phyloP scores from a whole-genome alignment of 1,140 invertebrate genomes.

The Diorhabda elongata region DNA sequence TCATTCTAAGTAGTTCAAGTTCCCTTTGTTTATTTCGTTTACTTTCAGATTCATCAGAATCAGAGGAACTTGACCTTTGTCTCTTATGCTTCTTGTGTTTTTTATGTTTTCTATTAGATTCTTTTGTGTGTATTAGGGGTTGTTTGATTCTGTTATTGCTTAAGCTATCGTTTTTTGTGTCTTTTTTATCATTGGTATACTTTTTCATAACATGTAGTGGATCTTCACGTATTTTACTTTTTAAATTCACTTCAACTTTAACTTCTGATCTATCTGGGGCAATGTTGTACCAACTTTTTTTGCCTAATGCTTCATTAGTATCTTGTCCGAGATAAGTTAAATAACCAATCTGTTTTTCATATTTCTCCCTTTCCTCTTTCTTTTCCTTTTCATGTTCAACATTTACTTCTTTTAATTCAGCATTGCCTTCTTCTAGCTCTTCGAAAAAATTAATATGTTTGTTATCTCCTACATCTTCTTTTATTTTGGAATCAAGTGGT shows the following conservation, averaged over 20 bases:
- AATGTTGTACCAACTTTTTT: constrained; percentile 78
- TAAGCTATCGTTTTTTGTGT: not conserved
- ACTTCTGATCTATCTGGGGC: constrained; percentile 54
- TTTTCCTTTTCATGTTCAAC: constrained; percentile 86
- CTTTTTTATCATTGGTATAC: constrained; percentile 40
- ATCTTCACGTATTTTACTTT: constrained; percentile 64
- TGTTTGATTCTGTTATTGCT: constrained; percentile 25
- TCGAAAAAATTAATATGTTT: constrained; percentile 89
- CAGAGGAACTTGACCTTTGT: constrained; percentile 29
- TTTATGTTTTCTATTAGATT: constrained; percentile 11
- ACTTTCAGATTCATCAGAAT: constrained; percentile 33
- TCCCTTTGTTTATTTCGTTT: constrained; percentile 50
- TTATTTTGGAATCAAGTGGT: constrained; percentile 37
- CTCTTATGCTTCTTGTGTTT: constrained; percentile 39
- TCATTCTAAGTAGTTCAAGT: constrained; percentile 71
- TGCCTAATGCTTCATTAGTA: constrained; percentile 77
- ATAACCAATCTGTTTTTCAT: constrained; percentile 96
- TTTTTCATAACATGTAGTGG: constrained; percentile 69
- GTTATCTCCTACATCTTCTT: constrained; percentile 30
- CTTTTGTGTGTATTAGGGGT: not conserved
- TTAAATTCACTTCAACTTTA: constrained; percentile 56
- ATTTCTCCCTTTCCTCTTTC: constrained; percentile 90
- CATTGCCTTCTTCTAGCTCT: constrained; percentile 72
- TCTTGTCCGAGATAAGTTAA: constrained; percentile 95
- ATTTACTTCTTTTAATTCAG: constrained; percentile 64